Base-by-base conservation (phyloP, 64 coral and sea anemone genomes). In the Trachythela sp. region DNA sequence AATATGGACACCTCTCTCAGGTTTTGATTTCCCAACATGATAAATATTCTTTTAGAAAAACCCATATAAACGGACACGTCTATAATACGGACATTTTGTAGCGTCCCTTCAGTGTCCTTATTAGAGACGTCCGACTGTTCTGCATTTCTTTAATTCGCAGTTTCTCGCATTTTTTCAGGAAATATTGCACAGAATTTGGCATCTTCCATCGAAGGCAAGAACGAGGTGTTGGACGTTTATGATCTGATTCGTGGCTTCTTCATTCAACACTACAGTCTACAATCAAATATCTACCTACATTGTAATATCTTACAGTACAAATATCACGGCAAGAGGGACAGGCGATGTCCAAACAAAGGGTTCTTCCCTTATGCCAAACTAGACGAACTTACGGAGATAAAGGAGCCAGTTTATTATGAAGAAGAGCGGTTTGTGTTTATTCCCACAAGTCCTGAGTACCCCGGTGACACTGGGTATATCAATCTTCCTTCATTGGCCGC, bases 261-360 rank as follows among this genome's bases (percentile, higher is more conserved):
- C 77, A 92, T 92, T 50, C 42, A 86, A 13, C 86, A 88, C 59
- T 70, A 88, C 36, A 30, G 56, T 13, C 71, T 92, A 22, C 91
- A 92, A 15, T 85, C 48, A 1, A 41, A 92, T 48, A 70, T 85
- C 24, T 34, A 17, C 70, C 40, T 88, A 14, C 88, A 88, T 71
- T 92, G 91, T n/a, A 77, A 92, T 45, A 92, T 88, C 35, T 37
- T 37, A n/a, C 33, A 88, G 75, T 92, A 92, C 39, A 35, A 39
- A 8, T 35, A 70, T 35, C 86, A 92, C 59, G 91, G 91, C 18
- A 42, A 50, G 26, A 36, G 48, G 68, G 77, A 88, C 70, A 24
- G 9, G 1, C 22, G 27, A 40, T 92, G 86, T 33, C 35, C n/a
- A 42, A 7, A 24, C 18, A 36, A 15, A 45, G 86, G 67, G n/a